phyloP scores from a whole-genome alignment of 1,140 invertebrate species.

The Planococcus citri region DNA sequence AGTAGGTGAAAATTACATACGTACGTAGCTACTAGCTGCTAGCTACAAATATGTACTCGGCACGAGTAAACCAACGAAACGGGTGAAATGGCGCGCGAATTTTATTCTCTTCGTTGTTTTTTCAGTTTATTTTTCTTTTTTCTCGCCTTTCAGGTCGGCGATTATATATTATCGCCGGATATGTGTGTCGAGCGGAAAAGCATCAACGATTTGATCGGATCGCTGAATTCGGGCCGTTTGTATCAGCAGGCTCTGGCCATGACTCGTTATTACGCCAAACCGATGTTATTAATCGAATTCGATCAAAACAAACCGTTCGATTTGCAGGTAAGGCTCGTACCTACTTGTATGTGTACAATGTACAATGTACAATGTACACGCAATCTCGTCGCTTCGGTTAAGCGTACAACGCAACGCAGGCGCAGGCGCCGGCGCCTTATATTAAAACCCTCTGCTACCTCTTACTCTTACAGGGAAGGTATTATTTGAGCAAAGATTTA shows the following conservation, averaged over 20 bases:
- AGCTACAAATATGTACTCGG: slow-evolving; percentile 1
- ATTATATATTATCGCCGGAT: slow-evolving; percentile 94
- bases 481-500: slow-evolving; percentile 61
- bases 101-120: too few species aligned
- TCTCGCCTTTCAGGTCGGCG: slow-evolving; percentile 54
- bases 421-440: too few species aligned
- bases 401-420: too few species aligned
- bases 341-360: not conserved
- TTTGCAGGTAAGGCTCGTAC: slow-evolving; percentile 64
- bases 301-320: slow-evolving; percentile 86
- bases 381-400: not conserved
- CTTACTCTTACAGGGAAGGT: slow-evolving; percentile 49
- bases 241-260: slow-evolving; percentile 90
- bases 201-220: slow-evolving; percentile 92
- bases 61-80: not conserved
- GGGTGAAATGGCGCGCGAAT: too few species aligned
- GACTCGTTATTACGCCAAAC: slow-evolving; percentile 73
- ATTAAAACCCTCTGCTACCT: not conserved
- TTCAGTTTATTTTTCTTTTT: slow-evolving; percentile 22
- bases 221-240: slow-evolving; percentile 83
- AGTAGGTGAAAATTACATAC: slow-evolving; percentile 36
- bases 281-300: slow-evolving; percentile 93
- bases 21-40: not conserved
- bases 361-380: too few species aligned
- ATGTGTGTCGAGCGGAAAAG: slow-evolving; percentile 96